Evolutionary conservation across 1,140 invertebrate species (phyloP), one percentile per base, ranked within the genome.

Genomic region (Thrips palmi): DNA sequence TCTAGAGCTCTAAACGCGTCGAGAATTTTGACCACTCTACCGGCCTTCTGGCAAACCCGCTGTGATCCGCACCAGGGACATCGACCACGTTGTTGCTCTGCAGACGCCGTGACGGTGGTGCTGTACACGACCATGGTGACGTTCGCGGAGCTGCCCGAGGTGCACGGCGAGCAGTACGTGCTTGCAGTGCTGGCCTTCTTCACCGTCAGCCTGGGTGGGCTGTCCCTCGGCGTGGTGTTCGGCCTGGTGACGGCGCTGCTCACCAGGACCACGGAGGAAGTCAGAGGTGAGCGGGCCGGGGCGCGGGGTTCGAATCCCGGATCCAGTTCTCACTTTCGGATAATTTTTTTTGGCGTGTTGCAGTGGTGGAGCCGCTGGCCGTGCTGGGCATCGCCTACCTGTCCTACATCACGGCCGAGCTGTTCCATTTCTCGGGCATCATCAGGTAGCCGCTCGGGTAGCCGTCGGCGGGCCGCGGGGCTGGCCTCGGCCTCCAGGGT

Each of bases 331-430:
- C n/a, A n/a, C n/a, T n/a, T n/a, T n/a, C n/a, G n/a, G n/a, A n/a
- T n/a, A n/a, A n/a, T n/a, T n/a, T n/a, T n/a, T n/a, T n/a, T n/a
- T n/a, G n/a, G n/a, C n/a, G n/a, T n/a, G n/a, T n/a, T n/a, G n/a
- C n/a, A 38, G 89, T 97, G 37, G 93, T 98, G 39, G 94, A 98
- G 60, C 93, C 93, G 1, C 85, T 97, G 48, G 92, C 97, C 58
- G 87, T 97, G 45, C 96, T 99, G 54, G 83, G 94, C 34, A 91
- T 97, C 78, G 88, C 91, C n/a, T 99, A 98, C 59, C 62, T 98
- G 52, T 80, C 92, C 29, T 98, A 97, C 58, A 66, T 98, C 4
- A 89, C 84, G 54, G 89, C 91, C 24, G 94, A 98, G 64, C 88
- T 97, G 59, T 94, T 97, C 60, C 91, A 97, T 52, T 80, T 97